Conservation (phyloP, 2,888 invertebrate genomes). For the Tipula lateralis region DNA sequence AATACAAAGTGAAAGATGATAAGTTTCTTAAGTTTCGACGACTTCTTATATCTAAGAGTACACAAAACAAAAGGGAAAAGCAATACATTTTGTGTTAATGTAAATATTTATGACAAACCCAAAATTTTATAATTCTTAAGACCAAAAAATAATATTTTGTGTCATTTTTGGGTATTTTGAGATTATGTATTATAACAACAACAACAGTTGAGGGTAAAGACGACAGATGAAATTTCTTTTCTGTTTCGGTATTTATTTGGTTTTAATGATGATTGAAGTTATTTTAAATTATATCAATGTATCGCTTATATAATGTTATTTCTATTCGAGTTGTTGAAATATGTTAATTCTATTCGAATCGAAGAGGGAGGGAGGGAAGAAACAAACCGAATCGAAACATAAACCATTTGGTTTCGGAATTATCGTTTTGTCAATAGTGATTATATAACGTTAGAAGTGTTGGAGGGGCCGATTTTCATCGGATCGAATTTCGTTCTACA, state of each 20-base stretch:
- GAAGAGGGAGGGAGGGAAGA: background rate
- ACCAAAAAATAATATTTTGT: slow-evolving; percentile 16
- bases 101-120: background rate
- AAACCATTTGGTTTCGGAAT: background rate
- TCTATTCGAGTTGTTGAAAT: background rate
- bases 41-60: too few relatives aligned
- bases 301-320: background rate
- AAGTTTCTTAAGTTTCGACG: background rate
- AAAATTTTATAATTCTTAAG: background rate
- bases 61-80: background rate
- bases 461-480: background rate
- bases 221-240: background rate
- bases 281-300: background rate
- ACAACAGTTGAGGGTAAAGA: background rate
- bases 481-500: background rate
- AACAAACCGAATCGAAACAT: background rate
- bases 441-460: background rate
- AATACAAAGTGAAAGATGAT: slow-evolving; percentile 11
- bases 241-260: background rate
- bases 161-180: background rate
- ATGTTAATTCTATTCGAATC: background rate
- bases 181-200: background rate
- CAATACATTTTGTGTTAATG: background rate
- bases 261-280: slow-evolving; percentile 24
- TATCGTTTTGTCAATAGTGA: slow-evolving; percentile 11